Evolutionary conservation across 1,140 invertebrate genomes (phyloP).

Genomic region (Drosophila santomea): DNA sequence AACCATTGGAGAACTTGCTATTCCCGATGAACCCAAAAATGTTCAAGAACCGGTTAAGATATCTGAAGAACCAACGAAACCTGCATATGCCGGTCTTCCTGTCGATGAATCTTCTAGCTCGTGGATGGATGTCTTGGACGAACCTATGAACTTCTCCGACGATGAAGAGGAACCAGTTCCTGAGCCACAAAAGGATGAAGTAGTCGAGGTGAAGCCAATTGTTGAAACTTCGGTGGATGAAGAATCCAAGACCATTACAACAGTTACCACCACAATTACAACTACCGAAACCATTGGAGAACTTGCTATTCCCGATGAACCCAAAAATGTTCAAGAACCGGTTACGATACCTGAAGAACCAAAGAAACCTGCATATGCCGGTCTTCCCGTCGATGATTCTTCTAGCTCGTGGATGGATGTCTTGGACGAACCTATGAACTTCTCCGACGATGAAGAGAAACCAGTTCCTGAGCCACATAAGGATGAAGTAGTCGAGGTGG

Average conservation of each 20-base stretch:
- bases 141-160: constrained; percentile 85
- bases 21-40: constrained; percentile 13
- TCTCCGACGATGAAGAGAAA: constrained; percentile 83
- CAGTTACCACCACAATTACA: constrained; percentile 27
- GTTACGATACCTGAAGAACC: constrained; percentile 36
- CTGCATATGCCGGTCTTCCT: constrained; percentile 75
- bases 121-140: constrained; percentile 86
- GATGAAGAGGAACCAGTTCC: constrained; percentile 66
- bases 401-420: constrained; percentile 85
- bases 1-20: not conserved
- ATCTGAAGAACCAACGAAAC: constrained; percentile 55
- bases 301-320: not conserved
- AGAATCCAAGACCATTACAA: constrained; percentile 14
- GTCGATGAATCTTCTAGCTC: constrained; percentile 79
- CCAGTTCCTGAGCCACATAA: constrained; percentile 2
- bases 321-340: constrained; percentile 28
- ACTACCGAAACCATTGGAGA: constrained; percentile 14
- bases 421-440: constrained; percentile 85
- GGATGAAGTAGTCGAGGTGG: not conserved
- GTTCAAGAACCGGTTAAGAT: constrained; percentile 14
- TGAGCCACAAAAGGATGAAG: not conserved
- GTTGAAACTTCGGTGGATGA: constrained; percentile 6
- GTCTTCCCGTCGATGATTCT: constrained; percentile 77
- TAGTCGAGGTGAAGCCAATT: not conserved
- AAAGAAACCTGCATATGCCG: constrained; percentile 70